Evolutionary conservation across 2,113 vertebrate genomes (phyloP), one percentile per base, ranked within the genome.

Genomic region (Brienomyrus brachyistius): DNA sequence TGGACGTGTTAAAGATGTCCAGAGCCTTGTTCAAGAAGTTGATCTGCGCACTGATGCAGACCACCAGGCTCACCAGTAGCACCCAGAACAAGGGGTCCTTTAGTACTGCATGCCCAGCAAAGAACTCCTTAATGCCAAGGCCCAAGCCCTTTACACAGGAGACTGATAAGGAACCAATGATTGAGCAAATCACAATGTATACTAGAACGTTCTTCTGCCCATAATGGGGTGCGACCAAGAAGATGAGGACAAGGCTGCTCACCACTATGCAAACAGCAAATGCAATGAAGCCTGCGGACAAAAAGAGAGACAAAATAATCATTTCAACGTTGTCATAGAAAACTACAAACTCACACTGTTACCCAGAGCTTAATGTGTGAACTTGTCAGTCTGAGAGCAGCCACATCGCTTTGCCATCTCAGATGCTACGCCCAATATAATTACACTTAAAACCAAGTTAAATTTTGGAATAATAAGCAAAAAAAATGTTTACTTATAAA

Each of bases 11-110:
- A 92, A 95, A 97, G 89, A 97, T 96, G 93, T 96, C 96, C 88
- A 98, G 94, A 62, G 96, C 96, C 93, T 96, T 97, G 94, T 97
- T 97, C 91, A 97, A 94, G 86, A 97, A 97, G 93, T 95, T 98
- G 91, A 97, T 97, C 92, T 97, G 97, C 91, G 96, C 8, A n/a
- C 94, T 97, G 93, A 97, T 85, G 77, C 96, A 97, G 90, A 96
- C 87, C 89, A 95, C 92, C 91, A 97, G 94, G 93, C 95, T 96
- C 80, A 97, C 80, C 52, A 97, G 90, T 21, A 97, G 92, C 35
- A 94, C 91, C 96, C 96, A 97, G 87, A 95, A 95, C 56, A 98
- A 91, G 0, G 96, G 96, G 51, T 97, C 94, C 92, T 94, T 96
- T 92, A 96, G 95, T 85, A 96, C 95, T 1, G 95, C 94, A n/a